Evolutionary conservation across 2,797 vertebrate species (phyloP), one percentile per base, ranked within the genome.

Genomic region (Bufotes viridis): DNA sequence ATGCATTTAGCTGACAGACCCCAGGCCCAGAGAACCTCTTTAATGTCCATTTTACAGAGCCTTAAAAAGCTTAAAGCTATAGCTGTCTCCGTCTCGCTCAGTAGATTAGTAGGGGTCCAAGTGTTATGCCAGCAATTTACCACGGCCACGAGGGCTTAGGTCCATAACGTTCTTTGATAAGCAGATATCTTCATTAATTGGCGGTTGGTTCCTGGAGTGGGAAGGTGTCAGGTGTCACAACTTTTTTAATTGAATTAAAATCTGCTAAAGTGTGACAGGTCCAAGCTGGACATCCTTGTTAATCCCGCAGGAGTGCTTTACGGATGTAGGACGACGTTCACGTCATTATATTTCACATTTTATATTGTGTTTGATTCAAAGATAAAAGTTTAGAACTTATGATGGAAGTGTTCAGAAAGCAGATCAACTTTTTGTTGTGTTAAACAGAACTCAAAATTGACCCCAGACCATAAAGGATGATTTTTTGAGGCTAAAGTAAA

Each of bases 281-380:
- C 75, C 22, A 15, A 24, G 51, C 75, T 78, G 75, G 75, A 24
- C 51, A 24, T 78, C 75, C 42, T 78, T 12, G 51, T 78, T 78
- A 74, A 20, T 20, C 34, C 72, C 11, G 9, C 42, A 4, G 20
- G 34, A 74, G 9, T 4, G 18, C 15, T 74, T 49, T 49, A 78
- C 75, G 14, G 20, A 49, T 74, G 34, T 34, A 18, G 70, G 34
- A 53, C 42, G n/a, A 22, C 53, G 51, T n/a, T 53, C 49, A 78
- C 75, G 53, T 24, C 51, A 53, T 78, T 78, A 55, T 55, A 74
- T 7, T 53, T 24, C 2, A 15, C 2, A 0, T 12, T n/a, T 53
- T 20, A 29, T 69, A 29, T 49, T 10, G 70, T 42, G 17, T 53
- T 76, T 49, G 34, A 49, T 9, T 72, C 69, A 0, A 29, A 22